Evolutionary conservation across 2,797 vertebrate species (phyloP).

Genomic region (Poecilia gillii): DNA sequence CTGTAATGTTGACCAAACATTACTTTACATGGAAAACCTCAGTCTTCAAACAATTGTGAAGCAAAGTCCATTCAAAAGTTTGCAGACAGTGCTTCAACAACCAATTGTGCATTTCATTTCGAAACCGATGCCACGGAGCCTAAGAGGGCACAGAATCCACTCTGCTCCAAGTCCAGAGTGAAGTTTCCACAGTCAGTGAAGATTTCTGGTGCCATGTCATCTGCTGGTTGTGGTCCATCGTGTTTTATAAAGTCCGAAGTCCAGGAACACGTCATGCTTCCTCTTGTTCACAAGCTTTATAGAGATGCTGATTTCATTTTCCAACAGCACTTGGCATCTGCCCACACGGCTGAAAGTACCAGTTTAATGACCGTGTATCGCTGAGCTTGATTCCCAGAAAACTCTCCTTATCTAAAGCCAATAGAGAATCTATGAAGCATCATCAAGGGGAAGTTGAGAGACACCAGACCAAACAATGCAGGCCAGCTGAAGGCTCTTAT

Average conservation of each 20-base stretch:
- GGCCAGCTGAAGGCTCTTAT: background rate
- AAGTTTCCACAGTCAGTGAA: background rate
- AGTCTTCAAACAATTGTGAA: background rate
- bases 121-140: background rate
- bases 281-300: background rate
- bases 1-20: background rate
- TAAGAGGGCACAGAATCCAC: background rate
- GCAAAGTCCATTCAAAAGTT: background rate
- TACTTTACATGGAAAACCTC: background rate
- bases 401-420: background rate
- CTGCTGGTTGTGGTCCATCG: background rate
- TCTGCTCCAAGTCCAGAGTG: background rate
- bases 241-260: background rate
- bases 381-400: background rate
- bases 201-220: background rate
- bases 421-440: background rate
- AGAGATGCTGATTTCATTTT: background rate
- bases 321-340: background rate
- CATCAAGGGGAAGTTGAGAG: background rate
- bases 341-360: background rate
- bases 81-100: background rate
- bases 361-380: background rate
- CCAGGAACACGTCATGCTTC: background rate
- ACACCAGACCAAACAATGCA: conserved; percentile 1
- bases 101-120: background rate